Evolutionary conservation across 2,888 invertebrate genomes (phyloP).

Genomic region (Drosophila cracens): DNA sequence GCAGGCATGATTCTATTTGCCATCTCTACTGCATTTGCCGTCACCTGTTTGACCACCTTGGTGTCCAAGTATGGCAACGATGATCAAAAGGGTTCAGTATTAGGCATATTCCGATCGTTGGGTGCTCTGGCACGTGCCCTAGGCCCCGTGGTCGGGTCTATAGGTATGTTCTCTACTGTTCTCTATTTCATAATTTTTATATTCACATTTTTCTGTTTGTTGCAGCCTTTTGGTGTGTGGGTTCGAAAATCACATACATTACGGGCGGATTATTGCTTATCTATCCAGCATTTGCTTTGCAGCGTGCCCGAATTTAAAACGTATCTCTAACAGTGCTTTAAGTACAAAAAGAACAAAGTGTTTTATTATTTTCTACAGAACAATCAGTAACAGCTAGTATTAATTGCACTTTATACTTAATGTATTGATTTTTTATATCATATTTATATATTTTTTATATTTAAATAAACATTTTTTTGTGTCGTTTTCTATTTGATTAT

Average conservation of each 20-base stretch:
- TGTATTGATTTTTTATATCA: slow-evolving; percentile 39
- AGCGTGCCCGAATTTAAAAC: slow-evolving; percentile 75
- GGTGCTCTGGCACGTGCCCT: slow-evolving; percentile 97
- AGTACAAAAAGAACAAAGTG: slow-evolving; percentile 44
- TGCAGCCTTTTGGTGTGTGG: slow-evolving; percentile 95
- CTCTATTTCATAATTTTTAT: background rate
- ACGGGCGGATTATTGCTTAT: slow-evolving; percentile 91
- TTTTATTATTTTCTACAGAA: slow-evolving; percentile 27
- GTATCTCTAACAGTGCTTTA: slow-evolving; percentile 29
- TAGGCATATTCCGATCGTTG: slow-evolving; percentile 97
- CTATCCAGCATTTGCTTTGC: slow-evolving; percentile 90
- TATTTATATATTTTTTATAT: slow-evolving; percentile 43
- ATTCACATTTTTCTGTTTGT: slow-evolving; percentile 49
- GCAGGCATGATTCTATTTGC: slow-evolving; percentile 94
- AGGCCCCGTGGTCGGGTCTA: slow-evolving; percentile 95
- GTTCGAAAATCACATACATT: slow-evolving; percentile 92
- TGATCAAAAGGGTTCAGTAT: slow-evolving; percentile 95
- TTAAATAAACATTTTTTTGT: slow-evolving; percentile 42
- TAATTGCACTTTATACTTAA: slow-evolving; percentile 60
- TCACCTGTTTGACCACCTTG: slow-evolving; percentile 97
- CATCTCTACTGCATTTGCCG: slow-evolving; percentile 95
- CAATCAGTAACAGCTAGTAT: slow-evolving; percentile 57
- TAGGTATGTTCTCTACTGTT: slow-evolving; percentile 86
- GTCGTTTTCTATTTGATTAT: slow-evolving; percentile 27
- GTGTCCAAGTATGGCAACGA: slow-evolving; percentile 93